phyloP scores from a whole-genome alignment of 2,888 invertebrate species.

The Sturmia bella region DNA sequence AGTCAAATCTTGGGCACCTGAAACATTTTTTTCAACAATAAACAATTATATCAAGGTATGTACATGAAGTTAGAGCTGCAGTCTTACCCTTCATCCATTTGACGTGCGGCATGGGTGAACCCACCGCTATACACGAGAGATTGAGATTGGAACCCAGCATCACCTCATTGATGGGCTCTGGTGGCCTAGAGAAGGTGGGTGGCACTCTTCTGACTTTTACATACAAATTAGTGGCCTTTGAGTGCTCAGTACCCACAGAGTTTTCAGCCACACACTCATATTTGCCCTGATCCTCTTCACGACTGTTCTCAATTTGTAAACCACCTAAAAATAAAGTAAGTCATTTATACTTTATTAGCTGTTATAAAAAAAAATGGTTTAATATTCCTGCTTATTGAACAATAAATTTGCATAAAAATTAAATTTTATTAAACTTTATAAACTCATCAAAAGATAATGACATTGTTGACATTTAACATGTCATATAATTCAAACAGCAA shows the following conservation, averaged over 20 bases:
- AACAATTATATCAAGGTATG: neutral
- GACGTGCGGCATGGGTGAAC: conserved; percentile 98
- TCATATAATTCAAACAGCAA: conserved; percentile 9
- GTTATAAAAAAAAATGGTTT: conserved; percentile 14
- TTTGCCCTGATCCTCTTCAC: conserved; percentile 95
- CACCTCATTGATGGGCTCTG: conserved; percentile 92
- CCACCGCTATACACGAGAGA: conserved; percentile 97
- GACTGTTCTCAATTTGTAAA: conserved; percentile 93
- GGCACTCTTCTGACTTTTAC: conserved; percentile 98
- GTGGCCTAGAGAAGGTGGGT: conserved; percentile 96
- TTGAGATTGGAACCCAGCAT: conserved; percentile 95
- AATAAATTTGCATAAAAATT: conserved; percentile 8
- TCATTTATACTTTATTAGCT: neutral
- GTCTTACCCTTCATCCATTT: conserved; percentile 95
- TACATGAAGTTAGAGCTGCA: neutral
- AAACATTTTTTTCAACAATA: neutral
- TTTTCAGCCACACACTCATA: conserved; percentile 98
- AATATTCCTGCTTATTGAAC: conserved; percentile 22
- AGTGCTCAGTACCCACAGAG: conserved; percentile 95
- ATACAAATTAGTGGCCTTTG: conserved; percentile 93
- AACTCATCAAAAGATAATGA: conserved; percentile 27
- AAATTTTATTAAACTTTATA: conserved; percentile 45
- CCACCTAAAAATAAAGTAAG: conserved; percentile 75
- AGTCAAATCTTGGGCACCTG: conserved; percentile 90
- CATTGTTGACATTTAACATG: conserved; percentile 33